Evolutionary conservation across 2,113 vertebrate genomes (phyloP), one percentile per base, ranked within the genome.

Genomic region (Potamarius usumacintae): DNA sequence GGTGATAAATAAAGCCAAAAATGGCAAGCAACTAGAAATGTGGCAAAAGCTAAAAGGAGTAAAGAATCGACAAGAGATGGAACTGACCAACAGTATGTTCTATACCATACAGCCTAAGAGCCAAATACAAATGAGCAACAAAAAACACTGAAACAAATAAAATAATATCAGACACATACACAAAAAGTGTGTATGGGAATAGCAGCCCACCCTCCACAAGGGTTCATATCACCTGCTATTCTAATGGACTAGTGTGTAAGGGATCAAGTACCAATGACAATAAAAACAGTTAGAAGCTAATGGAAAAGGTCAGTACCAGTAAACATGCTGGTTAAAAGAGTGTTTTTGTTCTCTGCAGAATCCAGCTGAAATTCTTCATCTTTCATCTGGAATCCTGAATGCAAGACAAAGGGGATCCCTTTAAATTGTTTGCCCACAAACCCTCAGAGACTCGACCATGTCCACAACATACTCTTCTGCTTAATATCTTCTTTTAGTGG

Each of bases 251-350:
- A 82, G 17, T 50, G 52, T 10, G 42, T 62, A 92, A 91, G 90
- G 92, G 92, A 91, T 91, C 90, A 92, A 92, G 94, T 94, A 92
- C 91, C 90, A 94, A 93, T 95, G 94, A 96, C 92, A 94, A 76
- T 8, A 84, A 94, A 94, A 91, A 95, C 92, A 95, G 93, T 89
- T 93, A 94, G 93, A 92, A 94, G 93, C 93, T 93, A 93, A 95
- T 95, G 78, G 93, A 96, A 95, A 95, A 95, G 92, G 93, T 90
- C 95, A 96, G 95, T 96, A 96, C 95, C 95, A 95, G 95, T 95
- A 94, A 96, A 96, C 95, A 96, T 95, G 95, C 96, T 96, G 95
- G 94, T 96, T 96, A 96, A 96, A 95, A 96, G 95, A 94, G 93
- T 93, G 95, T 95, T 96, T 96, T 96, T 96, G 95, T 95, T 96